phyloP scores from a whole-genome alignment of 1,140 invertebrate genomes.

The Drosophila setifemur region DNA sequence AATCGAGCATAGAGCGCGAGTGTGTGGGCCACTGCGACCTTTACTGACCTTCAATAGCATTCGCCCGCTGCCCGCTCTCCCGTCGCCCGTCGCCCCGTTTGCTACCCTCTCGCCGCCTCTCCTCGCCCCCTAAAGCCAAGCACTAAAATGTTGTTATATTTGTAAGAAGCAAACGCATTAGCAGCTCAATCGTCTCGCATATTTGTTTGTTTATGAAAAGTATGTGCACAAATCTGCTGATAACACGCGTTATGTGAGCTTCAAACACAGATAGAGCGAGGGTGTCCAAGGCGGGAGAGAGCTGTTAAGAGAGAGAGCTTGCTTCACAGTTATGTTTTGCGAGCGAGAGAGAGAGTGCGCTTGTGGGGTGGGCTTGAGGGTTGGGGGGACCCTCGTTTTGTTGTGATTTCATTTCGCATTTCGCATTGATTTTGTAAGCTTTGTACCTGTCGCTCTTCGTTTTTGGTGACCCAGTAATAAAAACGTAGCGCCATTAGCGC shows the following conservation, averaged over 20 bases:
- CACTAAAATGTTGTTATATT: constrained; percentile 51
- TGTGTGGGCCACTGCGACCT: constrained; percentile 65
- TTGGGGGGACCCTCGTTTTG: constrained; percentile 10
- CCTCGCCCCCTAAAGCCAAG: background rate
- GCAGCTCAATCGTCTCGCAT: too few relatives aligned
- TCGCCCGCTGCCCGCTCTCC: constrained; percentile 4
- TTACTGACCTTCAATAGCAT: constrained; percentile 78
- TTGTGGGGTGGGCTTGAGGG: background rate
- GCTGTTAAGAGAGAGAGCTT: background rate
- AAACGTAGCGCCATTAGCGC: constrained; percentile 17
- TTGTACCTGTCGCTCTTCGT: constrained; percentile 12
- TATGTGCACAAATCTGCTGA: constrained; percentile 62
- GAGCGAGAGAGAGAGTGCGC: background rate
- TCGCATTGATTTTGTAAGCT: constrained; percentile 23
- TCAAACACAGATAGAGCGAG: background rate
- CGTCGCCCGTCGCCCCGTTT: constrained; percentile 5
- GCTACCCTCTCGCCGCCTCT: background rate
- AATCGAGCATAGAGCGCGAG: constrained; percentile 36
- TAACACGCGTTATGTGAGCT: constrained; percentile 48
- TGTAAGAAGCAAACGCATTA: constrained; percentile 32
- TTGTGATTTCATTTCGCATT: constrained; percentile 28
- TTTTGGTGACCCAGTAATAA: constrained; percentile 23
- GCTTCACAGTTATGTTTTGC: constrained; percentile 1
- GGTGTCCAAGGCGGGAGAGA: background rate
- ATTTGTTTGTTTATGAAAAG: constrained; percentile 74